Base-by-base conservation (phyloP, 2,797 vertebrate species). In the Acanthis flammea region DNA sequence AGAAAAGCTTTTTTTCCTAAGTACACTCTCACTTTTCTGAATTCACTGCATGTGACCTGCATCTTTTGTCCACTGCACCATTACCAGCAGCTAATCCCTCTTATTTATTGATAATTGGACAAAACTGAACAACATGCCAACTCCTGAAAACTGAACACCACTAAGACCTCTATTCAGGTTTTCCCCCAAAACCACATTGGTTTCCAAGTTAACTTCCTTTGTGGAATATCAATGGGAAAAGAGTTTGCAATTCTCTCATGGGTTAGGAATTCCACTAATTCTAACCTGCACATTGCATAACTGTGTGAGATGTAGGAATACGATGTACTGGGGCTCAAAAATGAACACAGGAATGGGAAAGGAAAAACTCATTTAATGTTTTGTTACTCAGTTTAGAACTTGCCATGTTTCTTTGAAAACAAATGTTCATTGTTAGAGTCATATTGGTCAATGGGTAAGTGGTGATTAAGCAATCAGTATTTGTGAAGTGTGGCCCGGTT, bases 21-120 rank as follows among this genome's bases (percentile, higher is more conserved):
- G 91, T 97, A 97, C 91, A 97, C 94, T 96, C 97, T 97, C 97
- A 96, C 97, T 98, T 98, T 97, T 97, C 97, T 97, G 96, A 98
- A 98, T 98, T 97, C 97, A 78, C 94, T 96, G 97, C 97, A 97
- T 97, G 97, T 97, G 97, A 98, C 98, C 97, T 83, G 94, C 92
- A 96, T 72, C 97, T 96, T 98, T 98, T 98, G 97, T 98, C 94
- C 95, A 83, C 84, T 53, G 79, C 93, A 60, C 97, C 95, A 97
- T 98, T 98, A 98, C 97, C 86, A 92, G 90, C 94, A 92, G 97
- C 97, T 98, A 98, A 98, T 98, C 98, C 98, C 97, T 96, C 97
- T 98, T 97, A 97, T 98, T 97, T 97, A 98, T 97, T 97, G 98
- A 97, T 98, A 98, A 98, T 97, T 98, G 98, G 97, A 98, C 96